phyloP scores from a whole-genome alignment of 2,888 invertebrate genomes.

The Anticlea derivata region DNA sequence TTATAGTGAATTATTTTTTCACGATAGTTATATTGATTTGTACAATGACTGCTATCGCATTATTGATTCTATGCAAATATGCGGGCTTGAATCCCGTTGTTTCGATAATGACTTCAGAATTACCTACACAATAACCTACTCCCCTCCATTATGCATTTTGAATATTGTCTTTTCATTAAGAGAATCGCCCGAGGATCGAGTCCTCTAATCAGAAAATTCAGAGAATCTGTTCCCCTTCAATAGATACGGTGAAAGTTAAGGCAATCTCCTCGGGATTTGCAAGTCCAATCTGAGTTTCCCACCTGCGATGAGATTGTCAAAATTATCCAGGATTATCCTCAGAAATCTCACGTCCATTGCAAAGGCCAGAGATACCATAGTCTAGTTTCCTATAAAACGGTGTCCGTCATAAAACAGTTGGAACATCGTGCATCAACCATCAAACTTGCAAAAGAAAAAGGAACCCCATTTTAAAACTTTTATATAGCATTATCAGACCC shows the following conservation, averaged over 20 bases:
- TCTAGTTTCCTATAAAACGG: not conserved
- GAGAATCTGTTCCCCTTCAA: conserved; percentile 15
- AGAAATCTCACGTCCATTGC: conserved; percentile 18
- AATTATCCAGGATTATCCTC: conserved; percentile 28
- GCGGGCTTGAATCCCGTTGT: no score
- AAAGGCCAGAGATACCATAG: conserved; percentile 18
- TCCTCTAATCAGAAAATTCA: conserved; percentile 18
- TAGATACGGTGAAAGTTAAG: conserved; percentile 23
- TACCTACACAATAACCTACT: no score
- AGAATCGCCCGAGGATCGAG: not conserved
- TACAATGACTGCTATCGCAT: no score
- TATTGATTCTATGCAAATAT: no score
- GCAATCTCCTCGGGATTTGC: conserved; percentile 24
- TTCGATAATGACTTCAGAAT: no score
- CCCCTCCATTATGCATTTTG: not conserved
- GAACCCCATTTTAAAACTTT: no score
- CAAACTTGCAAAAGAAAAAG: no score
- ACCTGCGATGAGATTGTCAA: conserved; percentile 29
- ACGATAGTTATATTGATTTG: no score
- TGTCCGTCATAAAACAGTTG: not conserved
- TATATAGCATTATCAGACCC: no score
- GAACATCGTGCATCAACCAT: no score
- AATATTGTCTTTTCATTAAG: conserved; percentile 9
- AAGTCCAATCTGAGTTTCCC: conserved; percentile 26
- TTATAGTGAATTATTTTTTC: no score